phyloP scores from a whole-genome alignment of 1,140 invertebrate genomes.

The Drosophila tristis region DNA sequence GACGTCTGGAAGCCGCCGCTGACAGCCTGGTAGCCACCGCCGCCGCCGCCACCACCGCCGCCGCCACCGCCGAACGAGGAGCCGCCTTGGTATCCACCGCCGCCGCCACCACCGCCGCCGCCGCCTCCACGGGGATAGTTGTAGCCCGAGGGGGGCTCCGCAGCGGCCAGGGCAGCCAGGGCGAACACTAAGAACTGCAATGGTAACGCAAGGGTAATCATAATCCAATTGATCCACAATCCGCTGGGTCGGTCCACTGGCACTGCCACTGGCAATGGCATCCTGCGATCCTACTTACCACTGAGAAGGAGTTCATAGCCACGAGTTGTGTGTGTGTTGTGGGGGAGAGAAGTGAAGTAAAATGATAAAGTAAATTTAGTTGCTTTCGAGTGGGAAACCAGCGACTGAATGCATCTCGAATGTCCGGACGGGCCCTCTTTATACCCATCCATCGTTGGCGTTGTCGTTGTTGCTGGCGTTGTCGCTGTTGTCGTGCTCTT shows the following conservation, averaged over 20 bases:
- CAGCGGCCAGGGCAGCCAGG: conserved; percentile 86
- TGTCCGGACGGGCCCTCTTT: conserved; percentile 75
- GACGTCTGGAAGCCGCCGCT: conserved; percentile 89
- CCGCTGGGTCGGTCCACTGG: background rate
- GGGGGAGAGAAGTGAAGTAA: conserved; percentile 78
- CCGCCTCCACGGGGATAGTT: conserved; percentile 87
- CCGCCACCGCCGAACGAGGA: conserved; percentile 84
- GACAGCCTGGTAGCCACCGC: conserved; percentile 90
- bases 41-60: conserved; percentile 83
- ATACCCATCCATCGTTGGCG: conserved; percentile 60
- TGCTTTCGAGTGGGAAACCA: conserved; percentile 83
- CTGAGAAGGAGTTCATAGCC: conserved; percentile 84
- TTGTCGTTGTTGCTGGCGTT: conserved; percentile 13
- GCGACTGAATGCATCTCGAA: conserved; percentile 83
- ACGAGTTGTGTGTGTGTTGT: conserved; percentile 77
- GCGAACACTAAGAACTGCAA: conserved; percentile 88
- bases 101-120: conserved; percentile 85
- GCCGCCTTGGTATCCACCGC: conserved; percentile 81
- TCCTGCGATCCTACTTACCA: conserved; percentile 70
- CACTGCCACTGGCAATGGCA: background rate
- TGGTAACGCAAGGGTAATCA: conserved; percentile 43
- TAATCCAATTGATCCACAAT: conserved; percentile 23
- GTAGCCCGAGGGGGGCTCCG: conserved; percentile 88
- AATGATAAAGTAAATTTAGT: conserved; percentile 81
- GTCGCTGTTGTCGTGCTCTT: conserved; percentile 27